Evolutionary conservation across 1,140 invertebrate genomes (phyloP).

Genomic region (Drosophila orena): DNA sequence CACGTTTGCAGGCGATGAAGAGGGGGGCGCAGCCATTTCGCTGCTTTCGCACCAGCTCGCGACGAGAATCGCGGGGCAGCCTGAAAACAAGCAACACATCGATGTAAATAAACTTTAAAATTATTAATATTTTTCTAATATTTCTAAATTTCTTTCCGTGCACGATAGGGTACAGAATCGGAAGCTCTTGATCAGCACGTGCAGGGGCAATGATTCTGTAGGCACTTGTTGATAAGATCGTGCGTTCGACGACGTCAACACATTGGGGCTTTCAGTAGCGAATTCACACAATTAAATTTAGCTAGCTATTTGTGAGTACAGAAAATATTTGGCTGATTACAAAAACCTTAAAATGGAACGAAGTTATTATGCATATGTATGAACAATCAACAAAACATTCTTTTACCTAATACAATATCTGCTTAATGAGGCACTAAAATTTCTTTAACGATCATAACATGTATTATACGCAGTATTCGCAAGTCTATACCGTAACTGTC

Average conservation of each 20-base stretch:
- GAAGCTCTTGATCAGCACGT: conserved; percentile 36
- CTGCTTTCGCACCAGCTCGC: conserved; percentile 76
- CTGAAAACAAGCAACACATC: conserved; percentile 29
- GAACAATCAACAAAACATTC: too few relatives aligned
- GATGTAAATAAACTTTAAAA: too few relatives aligned
- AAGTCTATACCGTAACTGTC: too few relatives aligned
- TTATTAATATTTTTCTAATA: too few relatives aligned
- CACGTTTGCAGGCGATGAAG: conserved; percentile 93
- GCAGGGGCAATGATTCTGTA: conserved; percentile 22
- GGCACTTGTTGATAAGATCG: conserved; percentile 21
- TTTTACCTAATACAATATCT: too few relatives aligned
- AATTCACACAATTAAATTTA: neutral
- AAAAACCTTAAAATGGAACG: too few relatives aligned
- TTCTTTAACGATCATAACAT: too few relatives aligned
- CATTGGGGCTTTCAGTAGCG: conserved; percentile 19
- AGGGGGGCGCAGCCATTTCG: conserved; percentile 93
- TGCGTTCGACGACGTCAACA: conserved; percentile 20
- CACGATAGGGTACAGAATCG: conserved; percentile 13
- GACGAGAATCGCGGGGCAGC: conserved; percentile 65
- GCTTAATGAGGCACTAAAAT: too few relatives aligned
- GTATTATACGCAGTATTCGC: too few relatives aligned
- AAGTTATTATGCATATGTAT: too few relatives aligned
- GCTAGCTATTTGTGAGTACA: conserved; percentile 9
- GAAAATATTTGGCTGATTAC: neutral
- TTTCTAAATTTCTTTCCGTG: neutral